phyloP scores from a whole-genome alignment of 2,888 invertebrate genomes.

The Beris chalybata region DNA sequence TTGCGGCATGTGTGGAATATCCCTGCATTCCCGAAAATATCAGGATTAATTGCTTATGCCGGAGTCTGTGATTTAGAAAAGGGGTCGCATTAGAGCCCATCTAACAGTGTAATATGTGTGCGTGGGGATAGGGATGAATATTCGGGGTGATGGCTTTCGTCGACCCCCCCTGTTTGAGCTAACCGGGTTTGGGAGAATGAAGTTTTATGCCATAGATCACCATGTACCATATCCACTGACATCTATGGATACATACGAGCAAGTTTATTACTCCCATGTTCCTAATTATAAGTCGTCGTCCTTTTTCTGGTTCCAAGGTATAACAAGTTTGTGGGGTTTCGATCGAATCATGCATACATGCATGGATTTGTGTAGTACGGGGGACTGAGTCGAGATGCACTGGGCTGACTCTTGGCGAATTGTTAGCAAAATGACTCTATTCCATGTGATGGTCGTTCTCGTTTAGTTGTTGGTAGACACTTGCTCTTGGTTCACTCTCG shows the following conservation, averaged over 20 bases:
- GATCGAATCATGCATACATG: constrained; percentile 25
- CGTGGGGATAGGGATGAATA: constrained; percentile 3
- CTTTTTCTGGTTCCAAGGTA: constrained; percentile 29
- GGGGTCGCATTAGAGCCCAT: no score
- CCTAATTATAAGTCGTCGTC: constrained; percentile 33
- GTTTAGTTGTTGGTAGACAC: neutral
- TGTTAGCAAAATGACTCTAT: constrained; percentile 17
- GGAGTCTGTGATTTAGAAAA: no score
- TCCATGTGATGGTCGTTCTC: constrained; percentile 12
- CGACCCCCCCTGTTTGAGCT: no score
- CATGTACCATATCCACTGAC: constrained; percentile 15
- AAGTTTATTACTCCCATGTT: constrained; percentile 35
- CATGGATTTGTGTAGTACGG: neutral
- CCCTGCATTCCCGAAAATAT: no score
- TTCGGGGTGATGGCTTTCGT: constrained; percentile 20
- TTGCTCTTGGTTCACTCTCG: constrained; percentile 16
- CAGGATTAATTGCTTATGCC: no score
- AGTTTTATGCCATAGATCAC: constrained; percentile 31
- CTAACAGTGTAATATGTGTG: no score
- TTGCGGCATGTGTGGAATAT: no score
- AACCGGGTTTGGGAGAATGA: constrained; percentile 7
- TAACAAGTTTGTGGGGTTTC: constrained; percentile 25
- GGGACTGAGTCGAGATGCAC: neutral
- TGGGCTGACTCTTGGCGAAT: neutral
- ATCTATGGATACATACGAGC: constrained; percentile 28